Conservation (phyloP, 2,888 invertebrate genomes). For the Allolobophora icterica region DNA sequence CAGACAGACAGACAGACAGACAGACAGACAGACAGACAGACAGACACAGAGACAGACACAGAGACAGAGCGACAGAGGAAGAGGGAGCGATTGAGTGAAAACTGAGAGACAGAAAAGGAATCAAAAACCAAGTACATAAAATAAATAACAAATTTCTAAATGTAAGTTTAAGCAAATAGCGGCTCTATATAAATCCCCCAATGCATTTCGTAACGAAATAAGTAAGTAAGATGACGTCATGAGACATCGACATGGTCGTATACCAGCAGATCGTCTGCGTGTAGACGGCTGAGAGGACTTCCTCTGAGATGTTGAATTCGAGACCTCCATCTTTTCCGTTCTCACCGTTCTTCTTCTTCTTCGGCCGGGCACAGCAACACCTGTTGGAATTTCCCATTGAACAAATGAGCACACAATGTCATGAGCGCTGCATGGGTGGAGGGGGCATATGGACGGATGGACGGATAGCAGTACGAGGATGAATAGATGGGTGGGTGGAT, state of each 20-base stretch:
- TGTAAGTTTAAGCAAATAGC: no score
- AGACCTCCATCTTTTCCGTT: neutral
- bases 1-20: no score
- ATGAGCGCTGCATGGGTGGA: neutral
- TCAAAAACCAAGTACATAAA: no score
- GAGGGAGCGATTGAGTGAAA: no score
- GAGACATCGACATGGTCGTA: neutral
- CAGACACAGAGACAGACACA: no score
- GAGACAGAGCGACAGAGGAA: no score
- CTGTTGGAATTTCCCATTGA: neutral
- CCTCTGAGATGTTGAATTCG: neutral
- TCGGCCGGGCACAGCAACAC: neutral
- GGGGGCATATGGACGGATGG: neutral
- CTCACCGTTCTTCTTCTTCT: neutral
- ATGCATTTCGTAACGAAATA: neutral
- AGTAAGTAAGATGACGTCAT: neutral
- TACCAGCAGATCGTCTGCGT: slow-evolving; percentile 28
- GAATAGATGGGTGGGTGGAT: no score
- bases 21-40: no score
- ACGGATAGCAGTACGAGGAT: neutral
- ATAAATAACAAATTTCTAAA: no score
- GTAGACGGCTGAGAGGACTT: neutral
- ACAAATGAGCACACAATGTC: neutral
- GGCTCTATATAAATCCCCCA: neutral
- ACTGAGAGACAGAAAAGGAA: no score